Evolutionary conservation across 2,888 invertebrate genomes (phyloP), one percentile per base, ranked within the genome.

Genomic region (Liodrosophila aerea): DNA sequence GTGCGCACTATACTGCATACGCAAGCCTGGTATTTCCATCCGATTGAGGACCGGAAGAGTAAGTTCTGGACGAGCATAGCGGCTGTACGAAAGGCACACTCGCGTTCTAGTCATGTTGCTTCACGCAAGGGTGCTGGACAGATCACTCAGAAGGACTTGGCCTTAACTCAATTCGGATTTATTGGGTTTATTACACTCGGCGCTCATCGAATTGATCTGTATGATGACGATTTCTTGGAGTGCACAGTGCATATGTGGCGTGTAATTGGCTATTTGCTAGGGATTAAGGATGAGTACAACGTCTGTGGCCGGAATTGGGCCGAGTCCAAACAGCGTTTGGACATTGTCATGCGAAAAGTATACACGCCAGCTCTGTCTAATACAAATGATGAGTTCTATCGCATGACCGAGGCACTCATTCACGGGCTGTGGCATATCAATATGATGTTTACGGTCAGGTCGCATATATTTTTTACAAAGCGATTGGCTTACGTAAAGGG

Each of bases 121-220:
- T 89, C 89, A 91, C 90, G 92, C 27, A 86, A 85, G 7, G 87
- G 90, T 8, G 90, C 90, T 0, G 92, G 92, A 0, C 90, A 91
- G 31, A 93, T 97, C 30, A 93, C 94, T 0, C 97, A 97, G 88
- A 92, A 94, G 68, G 97, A 97, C 87, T 93, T 98, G 92, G 94
- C 94, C 0, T 88, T 97, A 7, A 96, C 97, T 0, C 96, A 96
- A 89, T 96, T 95, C 86, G 97, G 96, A 2, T 97, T 97, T 87
- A 92, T 97, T 86, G 97, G 96, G 0, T 93, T 93, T 70, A 91
- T 93, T 0, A 87, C 95, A 0, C 85, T 95, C 4, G 92, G 92
- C 46, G 92, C 93, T 0, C 91, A 93, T 53, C 88, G 91, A 50
- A 91, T 96, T 41, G 95, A 95, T 0, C 90, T 97, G 9, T 88